Percentiles rank a stretch among this genome's conserved stretches.
Evolutionary conservation across 1,140 invertebrate genomes (phyloP).

Genomic region (Eriosoma lanigerum): DNA sequence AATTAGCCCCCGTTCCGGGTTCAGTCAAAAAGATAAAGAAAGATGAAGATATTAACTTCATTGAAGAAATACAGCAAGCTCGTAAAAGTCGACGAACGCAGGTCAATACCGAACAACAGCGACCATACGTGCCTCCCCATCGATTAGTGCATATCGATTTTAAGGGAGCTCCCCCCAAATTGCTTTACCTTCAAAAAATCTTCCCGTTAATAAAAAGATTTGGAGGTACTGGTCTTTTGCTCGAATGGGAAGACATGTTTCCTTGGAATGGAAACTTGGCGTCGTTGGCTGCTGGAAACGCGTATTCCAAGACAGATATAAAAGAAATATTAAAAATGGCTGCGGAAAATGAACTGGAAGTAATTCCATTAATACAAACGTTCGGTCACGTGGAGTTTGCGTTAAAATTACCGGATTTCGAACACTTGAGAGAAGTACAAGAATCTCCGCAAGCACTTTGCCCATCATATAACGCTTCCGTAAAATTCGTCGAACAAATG

Average conservation of each 20-base stretch:
- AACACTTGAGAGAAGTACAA: conserved; percentile 61
- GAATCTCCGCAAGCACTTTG: conserved; percentile 55
- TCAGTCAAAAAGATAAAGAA: conserved; percentile 17
- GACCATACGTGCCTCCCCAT: conserved; percentile 55
- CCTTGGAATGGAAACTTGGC: conserved; percentile 75
- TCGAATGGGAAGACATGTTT: conserved; percentile 99
- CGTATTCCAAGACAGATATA: conserved; percentile 74
- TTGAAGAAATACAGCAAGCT: conserved; percentile 43
- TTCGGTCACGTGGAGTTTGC: conserved; percentile 73
- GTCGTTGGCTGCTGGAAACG: conserved; percentile 71
- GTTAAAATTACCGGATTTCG: conserved; percentile 64
- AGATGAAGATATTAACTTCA: conserved; percentile 52
- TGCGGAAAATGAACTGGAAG: conserved; percentile 65
- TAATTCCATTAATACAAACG: conserved; percentile 72
- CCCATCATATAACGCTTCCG: conserved; percentile 65
- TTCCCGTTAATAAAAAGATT: conserved; percentile 74
- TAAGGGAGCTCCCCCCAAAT: conserved; percentile 83
- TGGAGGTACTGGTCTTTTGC: conserved; percentile 82
- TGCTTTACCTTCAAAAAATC: conserved; percentile 71
- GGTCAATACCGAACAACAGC: not conserved
- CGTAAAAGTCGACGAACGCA: conserved; percentile 9
- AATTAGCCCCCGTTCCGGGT: not conserved
- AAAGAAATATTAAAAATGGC: conserved; percentile 67
- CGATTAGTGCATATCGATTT: conserved; percentile 81
- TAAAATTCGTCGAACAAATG: conserved; percentile 73